A percentile compares a stretch with the other conserved stretches of the same genome.
phyloP scores from a whole-genome alignment of 2,113 vertebrate species.

The Pangasianodon gigas region DNA sequence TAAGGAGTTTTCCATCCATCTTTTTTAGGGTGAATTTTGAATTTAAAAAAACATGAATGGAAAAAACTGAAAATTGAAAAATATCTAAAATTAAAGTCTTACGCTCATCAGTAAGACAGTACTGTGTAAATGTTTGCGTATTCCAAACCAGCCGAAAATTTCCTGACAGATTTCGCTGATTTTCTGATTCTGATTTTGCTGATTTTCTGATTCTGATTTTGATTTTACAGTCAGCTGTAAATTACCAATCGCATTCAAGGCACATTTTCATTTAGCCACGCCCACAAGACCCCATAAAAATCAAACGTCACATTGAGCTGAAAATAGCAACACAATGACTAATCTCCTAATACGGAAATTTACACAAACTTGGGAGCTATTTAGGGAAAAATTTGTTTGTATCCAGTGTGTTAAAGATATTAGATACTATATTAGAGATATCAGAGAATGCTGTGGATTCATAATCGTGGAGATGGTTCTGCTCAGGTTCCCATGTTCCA shows the following conservation, averaged over 20 bases:
- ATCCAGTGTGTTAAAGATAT: not conserved
- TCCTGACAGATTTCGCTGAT: not conserved
- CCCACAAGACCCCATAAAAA: not conserved
- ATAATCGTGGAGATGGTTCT: too few species aligned
- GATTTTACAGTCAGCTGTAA: too few species aligned
- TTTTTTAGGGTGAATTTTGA: not conserved
- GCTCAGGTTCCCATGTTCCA: too few species aligned
- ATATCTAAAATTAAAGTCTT: too few species aligned
- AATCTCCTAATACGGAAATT: not conserved
- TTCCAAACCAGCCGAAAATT: not conserved
- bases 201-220: too few species aligned
- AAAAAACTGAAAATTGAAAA: too few species aligned
- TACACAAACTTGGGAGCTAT: not conserved
- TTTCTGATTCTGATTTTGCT: too few species aligned
- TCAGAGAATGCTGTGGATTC: not conserved
- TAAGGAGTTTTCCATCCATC: not conserved
- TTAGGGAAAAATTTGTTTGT: not conserved
- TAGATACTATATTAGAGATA: not conserved
- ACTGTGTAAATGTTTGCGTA: too few species aligned
- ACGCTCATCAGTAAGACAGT: too few species aligned
- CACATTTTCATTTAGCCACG: not conserved
- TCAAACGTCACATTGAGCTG: not conserved
- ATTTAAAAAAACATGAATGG: too few species aligned
- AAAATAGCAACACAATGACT: not conserved
- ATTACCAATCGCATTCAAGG: not conserved